These are phyloP conservation scores for Andrena camellia DNA, from an alignment of 2,888 invertebrate genomes.

Conservation along the genomic window DNA sequence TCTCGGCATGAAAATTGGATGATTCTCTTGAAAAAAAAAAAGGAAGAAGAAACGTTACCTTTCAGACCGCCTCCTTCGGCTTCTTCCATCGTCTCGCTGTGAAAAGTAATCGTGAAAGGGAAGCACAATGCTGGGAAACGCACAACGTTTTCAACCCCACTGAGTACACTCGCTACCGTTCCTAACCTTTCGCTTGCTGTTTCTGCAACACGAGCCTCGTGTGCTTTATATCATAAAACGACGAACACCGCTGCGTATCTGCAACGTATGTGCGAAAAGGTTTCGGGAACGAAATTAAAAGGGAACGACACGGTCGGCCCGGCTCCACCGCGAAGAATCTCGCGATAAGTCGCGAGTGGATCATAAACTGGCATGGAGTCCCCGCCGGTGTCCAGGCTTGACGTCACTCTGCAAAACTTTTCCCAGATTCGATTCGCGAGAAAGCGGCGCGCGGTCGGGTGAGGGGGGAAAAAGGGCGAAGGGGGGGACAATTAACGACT, in stretches of 20 bases:
- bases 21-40: background rate
- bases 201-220: background rate
- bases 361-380: conserved; percentile 40
- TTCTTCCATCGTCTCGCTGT: background rate
- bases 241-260: background rate
- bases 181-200: background rate
- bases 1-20: conserved; percentile 13
- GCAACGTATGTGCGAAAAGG: background rate
- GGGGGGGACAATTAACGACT: conserved; percentile 71
- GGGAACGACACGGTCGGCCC: conserved; percentile 1
- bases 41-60: background rate
- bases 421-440: conserved; percentile 45
- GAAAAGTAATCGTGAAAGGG: background rate
- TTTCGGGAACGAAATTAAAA: conserved; percentile 19
- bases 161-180: background rate
- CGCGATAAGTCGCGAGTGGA: conserved; percentile 33
- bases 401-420: conserved; percentile 28
- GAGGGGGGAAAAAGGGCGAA: background rate
- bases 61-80: background rate
- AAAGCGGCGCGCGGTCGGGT: background rate
- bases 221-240: background rate
- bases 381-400: background rate
- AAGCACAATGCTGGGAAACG: background rate
- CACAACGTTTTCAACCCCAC: background rate
- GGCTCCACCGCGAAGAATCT: conserved; percentile 4